These are phyloP conservation scores for Aviceda subcristata DNA, from an alignment of 2,113 vertebrate species.

Conservation along the genomic window DNA sequence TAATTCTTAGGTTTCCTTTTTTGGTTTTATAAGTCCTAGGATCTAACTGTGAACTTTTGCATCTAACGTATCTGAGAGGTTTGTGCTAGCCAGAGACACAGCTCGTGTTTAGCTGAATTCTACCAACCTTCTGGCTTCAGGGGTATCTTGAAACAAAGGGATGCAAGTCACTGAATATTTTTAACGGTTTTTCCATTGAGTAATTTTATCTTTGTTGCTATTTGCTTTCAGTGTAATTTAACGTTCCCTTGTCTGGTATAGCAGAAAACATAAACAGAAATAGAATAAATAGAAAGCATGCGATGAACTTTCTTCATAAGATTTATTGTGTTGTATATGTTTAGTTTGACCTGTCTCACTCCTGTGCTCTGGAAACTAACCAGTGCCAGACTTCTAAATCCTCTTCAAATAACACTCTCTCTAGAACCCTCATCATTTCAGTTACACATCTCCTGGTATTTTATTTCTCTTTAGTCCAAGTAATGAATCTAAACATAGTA, in stretches of 20 bases:
- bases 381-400: conserved; percentile 33
- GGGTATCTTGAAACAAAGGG: neutral
- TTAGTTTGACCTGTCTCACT: conserved; percentile 41
- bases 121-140: neutral
- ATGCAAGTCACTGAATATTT: neutral
- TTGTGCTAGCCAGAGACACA: neutral
- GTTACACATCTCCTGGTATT: neutral
- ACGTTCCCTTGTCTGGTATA: neutral
- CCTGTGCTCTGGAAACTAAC: conserved; percentile 35
- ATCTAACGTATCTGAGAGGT: neutral
- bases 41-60: neutral
- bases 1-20: neutral
- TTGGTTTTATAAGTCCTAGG: neutral
- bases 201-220: conserved; percentile 38
- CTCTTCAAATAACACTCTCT: conserved; percentile 27
- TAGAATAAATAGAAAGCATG: conserved; percentile 10
- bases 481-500: neutral
- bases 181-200: neutral
- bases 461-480: neutral
- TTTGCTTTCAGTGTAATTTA: conserved; percentile 52
- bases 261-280: conserved; percentile 48
- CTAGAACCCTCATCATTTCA: neutral
- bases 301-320: conserved; percentile 2
- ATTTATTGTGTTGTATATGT: conserved; percentile 38
- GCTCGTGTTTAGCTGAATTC: neutral